These are phyloP conservation scores for Campaea margaritaria DNA, from an alignment of 2,888 invertebrate species.

Conservation along the genomic window DNA sequence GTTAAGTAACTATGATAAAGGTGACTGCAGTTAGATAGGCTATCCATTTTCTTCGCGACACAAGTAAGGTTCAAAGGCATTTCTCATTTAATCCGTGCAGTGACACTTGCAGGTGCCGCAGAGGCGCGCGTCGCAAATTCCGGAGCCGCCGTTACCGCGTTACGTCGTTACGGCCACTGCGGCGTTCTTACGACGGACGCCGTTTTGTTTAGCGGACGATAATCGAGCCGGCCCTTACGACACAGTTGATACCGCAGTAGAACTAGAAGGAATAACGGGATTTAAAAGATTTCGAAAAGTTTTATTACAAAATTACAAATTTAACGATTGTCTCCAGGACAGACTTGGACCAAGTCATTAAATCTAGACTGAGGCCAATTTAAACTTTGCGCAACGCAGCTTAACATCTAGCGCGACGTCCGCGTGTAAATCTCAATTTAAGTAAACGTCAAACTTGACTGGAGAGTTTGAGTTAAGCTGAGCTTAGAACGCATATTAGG, in stretches of 20 bases:
- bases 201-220: slow-evolving; percentile 9
- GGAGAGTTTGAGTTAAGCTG: too few relatives aligned
- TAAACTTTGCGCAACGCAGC: too few relatives aligned
- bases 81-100: neutral
- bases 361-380: too few relatives aligned
- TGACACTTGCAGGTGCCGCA: slow-evolving; percentile 1
- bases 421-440: too few relatives aligned
- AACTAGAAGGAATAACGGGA: too few relatives aligned
- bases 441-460: too few relatives aligned
- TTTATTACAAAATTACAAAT: neutral
- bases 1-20: too few relatives aligned
- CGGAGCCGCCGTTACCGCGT: neutral
- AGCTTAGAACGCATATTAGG: too few relatives aligned
- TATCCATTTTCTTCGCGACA: neutral
- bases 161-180: slow-evolving; percentile 1
- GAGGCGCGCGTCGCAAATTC: neutral
- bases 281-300: neutral
- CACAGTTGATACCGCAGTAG: neutral
- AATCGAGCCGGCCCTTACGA: slow-evolving; percentile 4
- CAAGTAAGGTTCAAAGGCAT: neutral
- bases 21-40: too few relatives aligned
- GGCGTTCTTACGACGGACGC: slow-evolving; percentile 2
- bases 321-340: too few relatives aligned
- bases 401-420: too few relatives aligned
- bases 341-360: too few relatives aligned